These are phyloP conservation scores for Acronicta alni DNA, from an alignment of 2,888 invertebrate species.

Conservation along the genomic window DNA sequence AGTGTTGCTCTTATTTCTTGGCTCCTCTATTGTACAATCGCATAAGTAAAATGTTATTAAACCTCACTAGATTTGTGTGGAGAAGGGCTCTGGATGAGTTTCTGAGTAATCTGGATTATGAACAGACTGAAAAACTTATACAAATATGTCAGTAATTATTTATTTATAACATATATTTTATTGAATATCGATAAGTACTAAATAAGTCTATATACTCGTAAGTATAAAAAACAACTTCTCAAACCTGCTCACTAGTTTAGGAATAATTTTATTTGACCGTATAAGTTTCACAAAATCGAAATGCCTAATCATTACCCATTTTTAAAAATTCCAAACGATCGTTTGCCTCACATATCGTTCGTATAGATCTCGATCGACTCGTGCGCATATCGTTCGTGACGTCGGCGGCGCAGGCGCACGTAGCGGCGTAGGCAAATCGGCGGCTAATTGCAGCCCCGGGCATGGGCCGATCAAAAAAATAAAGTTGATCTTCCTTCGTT, in stretches of 20 bases:
- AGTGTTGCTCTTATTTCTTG: too few species aligned
- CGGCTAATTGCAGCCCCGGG: constrained; percentile 77
- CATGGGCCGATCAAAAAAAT: constrained; percentile 61
- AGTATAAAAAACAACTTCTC: too few species aligned
- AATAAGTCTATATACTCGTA: too few species aligned
- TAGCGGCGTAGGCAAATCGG: constrained; percentile 75
- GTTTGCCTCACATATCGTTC: constrained; percentile 45
- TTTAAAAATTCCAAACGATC: constrained; percentile 25
- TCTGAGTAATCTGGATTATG: too few species aligned
- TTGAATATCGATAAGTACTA: too few species aligned
- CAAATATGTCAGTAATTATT: too few species aligned
- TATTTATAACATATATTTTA: too few species aligned
- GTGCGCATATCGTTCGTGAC: constrained; percentile 59
- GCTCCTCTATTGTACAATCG: too few species aligned
- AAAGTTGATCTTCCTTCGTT: constrained; percentile 53
- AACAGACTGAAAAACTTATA: too few species aligned
- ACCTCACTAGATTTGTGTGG: too few species aligned
- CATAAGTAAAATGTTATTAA: too few species aligned
- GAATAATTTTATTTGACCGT: background rate
- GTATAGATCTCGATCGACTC: constrained; percentile 50
- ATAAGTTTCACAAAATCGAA: background rate
- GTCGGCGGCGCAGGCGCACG: constrained; percentile 61
- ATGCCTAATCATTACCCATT: constrained; percentile 11
- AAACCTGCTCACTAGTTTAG: background rate
- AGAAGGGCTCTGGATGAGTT: too few species aligned